Conservation (phyloP, 37 sponge, comb jelly and placozoan genomes). For the Oopsacas minuta region DNA sequence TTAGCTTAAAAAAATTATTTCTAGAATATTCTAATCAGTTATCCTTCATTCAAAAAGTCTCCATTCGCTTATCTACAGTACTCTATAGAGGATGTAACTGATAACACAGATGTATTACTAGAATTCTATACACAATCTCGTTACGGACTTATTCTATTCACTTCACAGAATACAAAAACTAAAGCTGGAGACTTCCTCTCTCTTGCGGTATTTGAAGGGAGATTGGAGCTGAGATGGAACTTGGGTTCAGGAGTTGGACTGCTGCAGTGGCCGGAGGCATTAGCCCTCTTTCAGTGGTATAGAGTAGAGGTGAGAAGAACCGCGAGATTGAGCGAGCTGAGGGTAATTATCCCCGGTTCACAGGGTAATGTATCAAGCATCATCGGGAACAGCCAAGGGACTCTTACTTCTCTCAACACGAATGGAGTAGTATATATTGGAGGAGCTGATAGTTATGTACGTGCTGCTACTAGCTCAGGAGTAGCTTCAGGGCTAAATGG, state of each 20-base stretch:
- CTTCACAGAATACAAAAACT: neutral
- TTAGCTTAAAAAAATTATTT: neutral
- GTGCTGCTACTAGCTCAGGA: neutral
- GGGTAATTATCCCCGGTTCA: neutral
- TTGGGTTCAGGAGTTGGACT: neutral
- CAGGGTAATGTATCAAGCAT: neutral
- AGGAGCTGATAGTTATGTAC: neutral
- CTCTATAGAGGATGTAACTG: neutral
- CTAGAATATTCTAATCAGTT: neutral
- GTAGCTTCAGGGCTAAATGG: neutral
- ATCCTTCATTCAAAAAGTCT: neutral
- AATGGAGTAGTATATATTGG: neutral
- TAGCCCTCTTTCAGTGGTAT: neutral
- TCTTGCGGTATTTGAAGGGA: neutral
- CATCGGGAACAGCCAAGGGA: neutral
- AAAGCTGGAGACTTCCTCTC: neutral
- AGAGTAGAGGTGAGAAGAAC: constrained; percentile 3
- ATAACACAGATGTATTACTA: neutral
- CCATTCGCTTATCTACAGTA: constrained; percentile 4
- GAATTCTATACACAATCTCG: neutral
- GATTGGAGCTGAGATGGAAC: neutral
- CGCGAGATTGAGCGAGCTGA: neutral
- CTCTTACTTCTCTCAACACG: neutral
- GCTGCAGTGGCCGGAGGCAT: neutral
- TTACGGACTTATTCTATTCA: neutral